Base-by-base conservation (phyloP, 2,113 vertebrate genomes). In the Pardalotus punctatus region DNA sequence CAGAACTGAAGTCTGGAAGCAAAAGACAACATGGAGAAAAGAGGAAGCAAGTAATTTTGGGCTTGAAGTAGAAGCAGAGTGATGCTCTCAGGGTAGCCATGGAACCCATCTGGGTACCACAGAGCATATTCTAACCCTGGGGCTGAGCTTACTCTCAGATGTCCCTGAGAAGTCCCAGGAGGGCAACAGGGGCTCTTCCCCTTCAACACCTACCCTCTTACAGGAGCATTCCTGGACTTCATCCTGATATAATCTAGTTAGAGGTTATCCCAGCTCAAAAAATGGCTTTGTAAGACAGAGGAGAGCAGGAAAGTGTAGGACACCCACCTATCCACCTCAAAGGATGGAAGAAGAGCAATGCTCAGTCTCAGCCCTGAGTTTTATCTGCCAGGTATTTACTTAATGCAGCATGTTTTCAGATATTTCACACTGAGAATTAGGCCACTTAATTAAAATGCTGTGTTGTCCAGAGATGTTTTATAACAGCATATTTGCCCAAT, bases 301-400 rank as follows among this genome's bases (percentile, higher is more conserved):
- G 13, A 65, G 16, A 57, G 4, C 10, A 15, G 25, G n/a, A 31
- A 61, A 19, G 36, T 20, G 19, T 22, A 48, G 65, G 33, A 40
- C 14, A 33, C 2, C 3, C 4, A 53, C 13, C 3, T 8, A 25
- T 10, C 6, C 21, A 19, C 18, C n/a, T 22, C 20, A 6, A 45
- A 73, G 50, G 17, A 50, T 50, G 60, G 33, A 51, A 79, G 25
- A 20, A 78, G 54, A 70, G 20, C 20, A 57, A 27, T 13, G 9
- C 11, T 25, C 33, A 19, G 4, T 69, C 31, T 82, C 50, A 53
- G 29, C 27, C 6, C 28, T 25, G 28, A 9, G 10, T 54, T 82
- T 83, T 86, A 23, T 42, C 50, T 57, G 45, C 35, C 81, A 72
- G 3, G 2, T 53, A 35, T 60, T 48, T 56, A 27, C 1, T 25